Evolutionary conservation across 2,113 vertebrate species (phyloP).

Genomic region (Crypturellus undulatus): DNA sequence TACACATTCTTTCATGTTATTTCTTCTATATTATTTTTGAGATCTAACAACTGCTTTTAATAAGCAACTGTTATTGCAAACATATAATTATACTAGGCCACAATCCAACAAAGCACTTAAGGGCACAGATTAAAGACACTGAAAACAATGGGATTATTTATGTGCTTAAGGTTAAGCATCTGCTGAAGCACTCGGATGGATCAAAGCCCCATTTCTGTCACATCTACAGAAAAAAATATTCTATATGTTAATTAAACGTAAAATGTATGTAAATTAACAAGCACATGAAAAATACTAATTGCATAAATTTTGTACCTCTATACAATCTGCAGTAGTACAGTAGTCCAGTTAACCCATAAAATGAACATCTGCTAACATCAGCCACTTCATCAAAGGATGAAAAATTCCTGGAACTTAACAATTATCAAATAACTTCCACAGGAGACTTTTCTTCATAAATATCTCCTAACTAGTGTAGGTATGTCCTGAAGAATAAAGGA

Average conservation of each 20-base stretch:
- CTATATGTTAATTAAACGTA: conserved; percentile 70
- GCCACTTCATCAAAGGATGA: not conserved
- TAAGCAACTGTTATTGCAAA: conserved; percentile 68
- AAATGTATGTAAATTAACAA: conserved; percentile 64
- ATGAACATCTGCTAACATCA: conserved; percentile 29
- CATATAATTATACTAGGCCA: conserved; percentile 73
- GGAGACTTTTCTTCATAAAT: not conserved
- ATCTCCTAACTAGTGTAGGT: not conserved
- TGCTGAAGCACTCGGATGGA: conserved; percentile 63
- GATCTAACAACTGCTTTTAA: conserved; percentile 70
- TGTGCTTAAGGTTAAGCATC: conserved; percentile 72
- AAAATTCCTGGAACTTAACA: not conserved
- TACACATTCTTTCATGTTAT: conserved; percentile 42
- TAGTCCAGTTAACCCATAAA: not conserved
- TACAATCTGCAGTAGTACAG: conserved; percentile 21
- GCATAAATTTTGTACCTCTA: conserved; percentile 48
- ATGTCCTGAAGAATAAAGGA: not conserved
- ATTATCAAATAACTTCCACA: not conserved
- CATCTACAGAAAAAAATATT: conserved; percentile 56
- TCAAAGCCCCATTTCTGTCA: conserved; percentile 62
- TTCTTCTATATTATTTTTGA: conserved; percentile 65
- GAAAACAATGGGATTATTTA: conserved; percentile 74
- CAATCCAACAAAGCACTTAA: conserved; percentile 74
- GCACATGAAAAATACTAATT: conserved; percentile 50
- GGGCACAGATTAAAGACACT: conserved; percentile 69